Conservation (phyloP, 1,140 invertebrate genomes). For the Lordiphosa collinella region DNA sequence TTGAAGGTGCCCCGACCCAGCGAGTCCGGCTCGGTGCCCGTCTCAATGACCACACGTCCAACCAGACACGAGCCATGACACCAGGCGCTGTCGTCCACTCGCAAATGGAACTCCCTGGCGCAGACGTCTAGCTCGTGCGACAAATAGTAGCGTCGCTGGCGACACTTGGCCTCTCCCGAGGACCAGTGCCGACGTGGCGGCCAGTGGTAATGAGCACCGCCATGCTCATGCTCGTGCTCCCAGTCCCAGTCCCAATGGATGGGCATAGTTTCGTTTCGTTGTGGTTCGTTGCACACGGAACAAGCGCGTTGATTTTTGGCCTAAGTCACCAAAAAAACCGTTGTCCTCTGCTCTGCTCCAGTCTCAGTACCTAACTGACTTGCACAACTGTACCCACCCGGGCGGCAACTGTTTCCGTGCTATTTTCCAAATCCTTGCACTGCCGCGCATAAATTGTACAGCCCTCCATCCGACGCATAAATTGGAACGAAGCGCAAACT, state of each 20-base stretch:
- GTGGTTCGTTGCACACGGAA: conserved; percentile 66
- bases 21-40: conserved; percentile 62
- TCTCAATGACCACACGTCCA: conserved; percentile 63
- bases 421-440: conserved; percentile 27
- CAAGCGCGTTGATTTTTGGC: conserved; percentile 77
- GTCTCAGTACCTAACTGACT: conserved; percentile 63
- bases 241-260: conserved; percentile 76
- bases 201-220: conserved; percentile 47
- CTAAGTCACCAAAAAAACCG: conserved; percentile 68
- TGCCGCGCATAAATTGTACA: conserved; percentile 27
- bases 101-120: conserved; percentile 63
- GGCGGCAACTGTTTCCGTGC: conserved; percentile 32
- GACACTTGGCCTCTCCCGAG: conserved; percentile 58
- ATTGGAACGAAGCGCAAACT: conserved; percentile 19
- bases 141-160: conserved; percentile 56
- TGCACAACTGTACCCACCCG: conserved; percentile 45
- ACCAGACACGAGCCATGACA: conserved; percentile 71
- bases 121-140: conserved; percentile 68
- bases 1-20: conserved; percentile 70
- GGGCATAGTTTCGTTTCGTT: conserved; percentile 40
- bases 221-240: conserved; percentile 60
- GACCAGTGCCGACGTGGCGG: conserved; percentile 56
- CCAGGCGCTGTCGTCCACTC: conserved; percentile 67
- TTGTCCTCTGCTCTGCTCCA: conserved; percentile 66
- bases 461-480: conserved; percentile 18